Percentiles rank a stretch among this genome's conserved stretches.
Evolutionary conservation across 2,113 vertebrate genomes (phyloP).

Genomic region (Craseonycteris thonglongyai): DNA sequence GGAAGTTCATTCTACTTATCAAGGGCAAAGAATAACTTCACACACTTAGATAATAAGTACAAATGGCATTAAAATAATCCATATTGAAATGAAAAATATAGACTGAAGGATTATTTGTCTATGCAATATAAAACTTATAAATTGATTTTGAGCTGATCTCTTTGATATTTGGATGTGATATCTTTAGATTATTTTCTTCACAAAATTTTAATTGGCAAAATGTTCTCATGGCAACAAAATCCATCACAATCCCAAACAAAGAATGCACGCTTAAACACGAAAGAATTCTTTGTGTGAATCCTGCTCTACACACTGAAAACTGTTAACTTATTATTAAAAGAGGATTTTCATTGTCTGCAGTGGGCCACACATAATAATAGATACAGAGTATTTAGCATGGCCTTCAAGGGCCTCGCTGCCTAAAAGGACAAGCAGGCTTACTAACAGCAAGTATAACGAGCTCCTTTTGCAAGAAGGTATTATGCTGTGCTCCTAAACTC

Average conservation of each 20-base stretch:
- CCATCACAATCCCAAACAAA: neutral
- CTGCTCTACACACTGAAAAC: neutral
- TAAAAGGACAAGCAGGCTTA: neutral
- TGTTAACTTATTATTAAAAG: neutral
- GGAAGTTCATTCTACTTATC: neutral
- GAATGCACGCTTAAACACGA: neutral
- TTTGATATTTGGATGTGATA: slow-evolving; percentile 23
- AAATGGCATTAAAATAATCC: neutral
- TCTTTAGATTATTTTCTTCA: slow-evolving; percentile 18
- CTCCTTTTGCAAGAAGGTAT: neutral
- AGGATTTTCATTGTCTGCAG: neutral
- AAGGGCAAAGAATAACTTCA: neutral
- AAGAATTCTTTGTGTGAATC: neutral
- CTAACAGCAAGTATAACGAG: neutral
- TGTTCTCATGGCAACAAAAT: slow-evolving; percentile 42
- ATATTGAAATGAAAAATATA: neutral
- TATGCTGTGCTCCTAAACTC: neutral
- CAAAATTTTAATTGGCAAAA: slow-evolving; percentile 33
- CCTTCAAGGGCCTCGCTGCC: neutral
- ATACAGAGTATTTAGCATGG: neutral
- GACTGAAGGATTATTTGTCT: neutral
- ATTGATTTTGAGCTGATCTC: slow-evolving; percentile 12
- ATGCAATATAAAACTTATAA: neutral
- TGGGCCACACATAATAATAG: neutral
- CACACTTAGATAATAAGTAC: neutral